These are phyloP conservation scores for Scaptomyza cyrtandrae DNA, from an alignment of 2,888 invertebrate genomes.

Conservation along the genomic window DNA sequence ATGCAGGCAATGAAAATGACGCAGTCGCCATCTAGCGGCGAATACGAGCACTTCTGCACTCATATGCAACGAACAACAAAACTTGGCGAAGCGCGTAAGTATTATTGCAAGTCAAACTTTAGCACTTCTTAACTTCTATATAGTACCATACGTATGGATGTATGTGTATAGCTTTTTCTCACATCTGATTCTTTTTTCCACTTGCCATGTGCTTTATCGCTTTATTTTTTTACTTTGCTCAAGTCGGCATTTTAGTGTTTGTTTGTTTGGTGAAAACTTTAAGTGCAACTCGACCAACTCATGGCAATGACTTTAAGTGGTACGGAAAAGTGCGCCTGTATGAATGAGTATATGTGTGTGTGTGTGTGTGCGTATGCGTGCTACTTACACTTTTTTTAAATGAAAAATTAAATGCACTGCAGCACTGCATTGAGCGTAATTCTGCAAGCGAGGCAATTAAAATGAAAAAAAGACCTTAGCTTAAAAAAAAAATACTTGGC, in stretches of 20 bases:
- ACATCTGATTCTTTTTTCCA: conserved; percentile 26
- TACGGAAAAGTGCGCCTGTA: conserved; percentile 42
- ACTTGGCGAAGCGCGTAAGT: conserved; percentile 84
- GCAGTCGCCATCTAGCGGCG: conserved; percentile 72
- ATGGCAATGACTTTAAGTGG: conserved; percentile 56
- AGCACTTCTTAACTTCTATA: conserved; percentile 8
- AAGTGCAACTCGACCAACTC: conserved; percentile 57
- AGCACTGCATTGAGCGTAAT: conserved; percentile 24
- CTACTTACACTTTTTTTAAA: conserved; percentile 41
- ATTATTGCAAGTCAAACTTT: conserved; percentile 57
- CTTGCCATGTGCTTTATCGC: conserved; percentile 62
- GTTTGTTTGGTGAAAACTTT: conserved; percentile 60
- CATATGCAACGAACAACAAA: conserved; percentile 84
- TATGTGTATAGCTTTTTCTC: conserved; percentile 16
- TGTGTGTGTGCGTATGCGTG: conserved; percentile 14
- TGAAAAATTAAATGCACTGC: conserved; percentile 52
- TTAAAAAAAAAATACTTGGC: conserved; percentile 9
- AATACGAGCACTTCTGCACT: conserved; percentile 83
- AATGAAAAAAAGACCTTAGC: conserved; percentile 24
- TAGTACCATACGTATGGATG: background rate
- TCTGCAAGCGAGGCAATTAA: conserved; percentile 53
- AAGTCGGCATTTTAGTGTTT: conserved; percentile 53
- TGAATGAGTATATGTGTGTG: conserved; percentile 25
- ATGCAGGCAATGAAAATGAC: conserved; percentile 83
- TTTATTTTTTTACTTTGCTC: conserved; percentile 40